These are phyloP conservation scores for Solenopsis fugax DNA, from an alignment of 1,140 invertebrate genomes.

Conservation along the genomic window DNA sequence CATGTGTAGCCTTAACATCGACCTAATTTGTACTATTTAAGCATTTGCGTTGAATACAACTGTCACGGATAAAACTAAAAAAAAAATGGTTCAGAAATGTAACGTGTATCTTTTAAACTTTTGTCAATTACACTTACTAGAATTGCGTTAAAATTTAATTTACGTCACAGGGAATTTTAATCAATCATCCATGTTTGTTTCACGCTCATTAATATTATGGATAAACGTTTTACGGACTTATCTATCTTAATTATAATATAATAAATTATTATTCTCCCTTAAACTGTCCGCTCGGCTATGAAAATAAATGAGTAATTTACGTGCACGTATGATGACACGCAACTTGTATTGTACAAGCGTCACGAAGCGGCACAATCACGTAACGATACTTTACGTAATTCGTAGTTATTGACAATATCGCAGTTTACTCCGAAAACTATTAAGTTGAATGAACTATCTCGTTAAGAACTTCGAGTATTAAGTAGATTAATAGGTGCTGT, in stretches of 20 bases:
- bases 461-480: slow-evolving; percentile 33
- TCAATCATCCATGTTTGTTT: neutral
- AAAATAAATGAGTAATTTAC: slow-evolving; percentile 22
- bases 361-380: neutral
- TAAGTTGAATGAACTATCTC: slow-evolving; percentile 28
- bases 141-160: slow-evolving; percentile 13
- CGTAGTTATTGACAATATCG: slow-evolving; percentile 38
- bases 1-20: neutral
- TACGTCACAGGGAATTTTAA: slow-evolving; percentile 4
- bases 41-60: neutral
- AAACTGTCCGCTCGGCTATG: slow-evolving; percentile 14
- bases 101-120: neutral
- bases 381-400: slow-evolving; percentile 30
- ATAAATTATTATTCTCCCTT: neutral
- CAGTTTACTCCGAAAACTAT: slow-evolving; percentile 27
- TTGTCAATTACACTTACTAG: neutral
- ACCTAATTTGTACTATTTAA: neutral
- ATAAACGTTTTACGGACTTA: neutral
- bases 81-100: neutral
- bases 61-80: neutral
- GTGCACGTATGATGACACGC: neutral
- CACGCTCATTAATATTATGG: neutral
- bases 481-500: slow-evolving; percentile 34
- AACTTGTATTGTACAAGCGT: neutral
- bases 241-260: slow-evolving; percentile 22